Evolutionary conservation across 1,140 invertebrate genomes (phyloP).

Genomic region (Drosophila lacteicornis): DNA sequence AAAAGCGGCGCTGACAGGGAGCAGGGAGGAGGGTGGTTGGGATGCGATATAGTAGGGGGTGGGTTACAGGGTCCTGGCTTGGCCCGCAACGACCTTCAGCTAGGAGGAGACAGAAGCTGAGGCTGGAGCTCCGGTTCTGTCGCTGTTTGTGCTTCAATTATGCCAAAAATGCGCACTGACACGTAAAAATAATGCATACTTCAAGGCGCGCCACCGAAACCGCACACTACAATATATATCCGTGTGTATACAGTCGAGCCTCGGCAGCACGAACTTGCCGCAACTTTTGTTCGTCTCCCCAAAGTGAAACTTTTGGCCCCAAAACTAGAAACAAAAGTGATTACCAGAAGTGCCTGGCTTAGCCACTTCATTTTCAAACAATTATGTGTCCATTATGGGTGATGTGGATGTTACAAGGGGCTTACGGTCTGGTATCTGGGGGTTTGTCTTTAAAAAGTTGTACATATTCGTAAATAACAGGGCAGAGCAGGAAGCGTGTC

Average conservation of each 20-base stretch:
- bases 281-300: background rate
- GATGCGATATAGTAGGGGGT: background rate
- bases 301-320: background rate
- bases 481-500: background rate
- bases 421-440: background rate
- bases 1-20: conserved; percentile 25
- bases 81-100: conserved; percentile 45
- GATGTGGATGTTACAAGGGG: background rate
- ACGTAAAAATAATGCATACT: conserved; percentile 83
- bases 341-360: conserved; percentile 11
- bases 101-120: conserved; percentile 10
- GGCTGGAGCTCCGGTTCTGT: conserved; percentile 42
- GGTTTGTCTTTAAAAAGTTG: no score
- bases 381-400: conserved; percentile 16
- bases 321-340: conserved; percentile 17
- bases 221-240: conserved; percentile 36
- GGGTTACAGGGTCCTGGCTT: background rate
- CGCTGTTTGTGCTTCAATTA: conserved; percentile 81
- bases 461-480: conserved; percentile 4
- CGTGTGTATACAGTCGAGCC: conserved; percentile 6
- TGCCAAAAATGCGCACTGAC: conserved; percentile 82
- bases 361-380: conserved; percentile 18
- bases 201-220: conserved; percentile 69
- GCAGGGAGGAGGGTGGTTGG: no score
- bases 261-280: conserved; percentile 1